Conservation (phyloP, 1,140 invertebrate genomes). For the Scylla paramamosain region DNA sequence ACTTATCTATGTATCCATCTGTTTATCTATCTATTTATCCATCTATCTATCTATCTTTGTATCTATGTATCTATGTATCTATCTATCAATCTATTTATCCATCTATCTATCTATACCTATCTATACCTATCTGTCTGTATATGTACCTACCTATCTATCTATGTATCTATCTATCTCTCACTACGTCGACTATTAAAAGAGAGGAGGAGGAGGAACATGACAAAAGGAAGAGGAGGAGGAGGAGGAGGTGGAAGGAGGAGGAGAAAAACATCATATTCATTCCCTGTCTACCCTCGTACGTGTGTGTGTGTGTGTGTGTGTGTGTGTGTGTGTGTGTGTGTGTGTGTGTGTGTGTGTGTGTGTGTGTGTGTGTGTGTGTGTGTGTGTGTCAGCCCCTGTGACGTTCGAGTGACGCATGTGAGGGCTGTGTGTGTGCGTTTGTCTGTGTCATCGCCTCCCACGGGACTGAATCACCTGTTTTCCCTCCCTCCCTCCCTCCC, state of each 20-base stretch:
- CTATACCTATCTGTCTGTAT: too few relatives aligned
- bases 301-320: conserved; percentile 39
- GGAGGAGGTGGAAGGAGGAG: conserved; percentile 3
- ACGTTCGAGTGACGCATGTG: background rate
- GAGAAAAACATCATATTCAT: background rate
- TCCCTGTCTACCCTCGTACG: background rate
- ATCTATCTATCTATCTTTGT: too few relatives aligned
- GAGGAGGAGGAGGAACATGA: background rate
- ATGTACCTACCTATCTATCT: too few relatives aligned
- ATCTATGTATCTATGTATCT: too few relatives aligned
- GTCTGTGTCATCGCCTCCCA: background rate
- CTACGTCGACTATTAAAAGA: too few relatives aligned
- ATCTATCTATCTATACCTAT: too few relatives aligned
- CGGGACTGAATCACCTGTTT: too few relatives aligned
- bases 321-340: conserved; percentile 36
- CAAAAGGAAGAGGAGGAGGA: background rate
- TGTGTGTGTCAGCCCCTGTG: background rate
- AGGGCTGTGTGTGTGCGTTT: background rate
- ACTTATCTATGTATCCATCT: too few relatives aligned
- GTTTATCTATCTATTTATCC: too few relatives aligned
- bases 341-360: conserved; percentile 21
- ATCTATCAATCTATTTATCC: too few relatives aligned
- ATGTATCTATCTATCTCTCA: background rate
- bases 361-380: conserved; percentile 34
- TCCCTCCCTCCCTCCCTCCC: background rate